Evolutionary conservation across 2,888 invertebrate genomes (phyloP).

Genomic region (Onchidella celtica): DNA sequence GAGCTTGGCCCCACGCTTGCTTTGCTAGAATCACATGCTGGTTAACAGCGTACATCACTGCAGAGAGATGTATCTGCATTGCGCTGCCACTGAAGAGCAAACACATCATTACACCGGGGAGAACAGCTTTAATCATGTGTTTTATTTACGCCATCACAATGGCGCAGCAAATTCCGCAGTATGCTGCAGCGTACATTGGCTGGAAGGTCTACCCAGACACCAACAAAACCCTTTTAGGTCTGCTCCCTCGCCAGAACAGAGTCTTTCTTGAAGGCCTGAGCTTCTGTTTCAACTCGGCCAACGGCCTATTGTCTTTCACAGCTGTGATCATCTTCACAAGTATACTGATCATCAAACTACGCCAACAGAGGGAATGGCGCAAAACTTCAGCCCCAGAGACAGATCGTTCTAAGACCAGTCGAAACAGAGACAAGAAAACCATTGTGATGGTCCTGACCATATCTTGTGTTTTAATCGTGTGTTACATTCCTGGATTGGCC

Average conservation of each 20-base stretch:
- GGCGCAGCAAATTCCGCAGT: neutral
- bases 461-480: neutral
- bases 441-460: constrained; percentile 5
- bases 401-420: neutral
- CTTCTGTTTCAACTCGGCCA: constrained; percentile 4
- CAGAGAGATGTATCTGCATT: no score
- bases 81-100: constrained; percentile 12
- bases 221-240: constrained; percentile 10
- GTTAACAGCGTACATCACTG: no score
- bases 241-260: neutral
- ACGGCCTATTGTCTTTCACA: neutral
- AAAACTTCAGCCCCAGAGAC: constrained; percentile 1
- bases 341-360: constrained; percentile 8
- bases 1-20: constrained; percentile 11
- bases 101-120: neutral
- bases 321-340: constrained; percentile 13
- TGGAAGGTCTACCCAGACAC: constrained; percentile 19
- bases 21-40: constrained; percentile 31
- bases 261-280: constrained; percentile 4
- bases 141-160: neutral
- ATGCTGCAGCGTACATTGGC: constrained; percentile 11
- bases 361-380: constrained; percentile 8
- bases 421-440: constrained; percentile 5
- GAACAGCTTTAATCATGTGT: constrained; percentile 9
- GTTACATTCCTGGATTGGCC: constrained; percentile 1